Evolutionary conservation across 2,888 invertebrate genomes (phyloP), one percentile per base, ranked within the genome.

Genomic region (Nomada fabriciana): DNA sequence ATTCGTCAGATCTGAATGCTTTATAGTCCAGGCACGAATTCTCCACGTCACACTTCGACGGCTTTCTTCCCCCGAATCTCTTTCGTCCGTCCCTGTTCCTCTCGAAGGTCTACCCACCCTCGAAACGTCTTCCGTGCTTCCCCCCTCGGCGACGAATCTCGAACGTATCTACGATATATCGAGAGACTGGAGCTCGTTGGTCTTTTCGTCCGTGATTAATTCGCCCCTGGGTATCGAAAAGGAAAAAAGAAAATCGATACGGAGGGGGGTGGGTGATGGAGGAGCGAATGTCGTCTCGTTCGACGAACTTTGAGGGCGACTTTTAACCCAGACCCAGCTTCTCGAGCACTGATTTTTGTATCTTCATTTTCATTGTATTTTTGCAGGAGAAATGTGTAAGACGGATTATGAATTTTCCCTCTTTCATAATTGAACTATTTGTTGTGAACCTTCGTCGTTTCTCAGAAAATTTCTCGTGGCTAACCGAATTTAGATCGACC

Each of bases 1-100:
- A 89, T 90, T 89, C 87, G 82, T 76, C 68, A 83, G 82, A 90
- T 91, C 89, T 89, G 86, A 89, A 91, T 88, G 83, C 73, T 88
- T 76, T 76, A 84, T 70, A 90, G 83, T 88, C 89, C 76, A 68
- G 76, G 86, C 91, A 90, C 90, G 90, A 84, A 90, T 84, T 86
- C 80, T 76, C 80, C 75, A 76, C 83, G 87, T 90, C 88, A 90
- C 89, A 87, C 87, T 85, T 85, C 87, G 84, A 74, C 86, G 87
- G 74, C 70, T 80, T 85, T 76, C 80, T 78, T 73, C 78, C 60
- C 75, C 50, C 65, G 60, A 67, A 74, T 75, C 80, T 84, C 80
- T 73, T 68, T 67, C 57, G 36, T 52, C 60, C 42, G 42, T 52
- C 29, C 36, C 42, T 50, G 25, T 10, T 29, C n/a, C 59, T n/a